Evolutionary conservation across 2,888 invertebrate species (phyloP).

Genomic region (Yponomeuta malinellus): DNA sequence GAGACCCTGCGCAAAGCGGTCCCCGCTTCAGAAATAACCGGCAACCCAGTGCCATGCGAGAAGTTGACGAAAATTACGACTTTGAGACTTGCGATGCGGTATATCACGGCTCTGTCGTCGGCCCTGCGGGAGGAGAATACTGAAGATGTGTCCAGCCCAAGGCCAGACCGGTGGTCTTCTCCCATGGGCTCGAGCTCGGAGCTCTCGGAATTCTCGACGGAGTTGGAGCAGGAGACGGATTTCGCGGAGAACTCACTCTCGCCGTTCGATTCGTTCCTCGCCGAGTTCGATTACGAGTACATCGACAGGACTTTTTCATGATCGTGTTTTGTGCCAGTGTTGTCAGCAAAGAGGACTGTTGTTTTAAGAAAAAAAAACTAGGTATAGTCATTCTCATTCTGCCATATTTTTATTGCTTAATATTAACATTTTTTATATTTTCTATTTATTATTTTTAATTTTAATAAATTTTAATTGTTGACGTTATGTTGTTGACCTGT

Average conservation of each 20-base stretch:
- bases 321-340: constrained; percentile 12
- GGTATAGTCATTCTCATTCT: constrained; percentile 12
- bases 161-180: constrained; percentile 61
- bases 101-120: constrained; percentile 85
- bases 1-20: constrained; percentile 86
- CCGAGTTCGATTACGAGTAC: constrained; percentile 69
- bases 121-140: constrained; percentile 71
- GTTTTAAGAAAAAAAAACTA: neutral
- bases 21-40: constrained; percentile 77
- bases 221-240: constrained; percentile 64
- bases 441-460: constrained; percentile 38
- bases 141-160: constrained; percentile 30
- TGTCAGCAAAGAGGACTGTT: constrained; percentile 4
- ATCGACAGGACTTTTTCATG: constrained; percentile 67
- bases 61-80: constrained; percentile 94
- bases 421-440: constrained; percentile 56
- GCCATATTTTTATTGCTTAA: constrained; percentile 42
- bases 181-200: constrained; percentile 62
- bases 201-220: constrained; percentile 68
- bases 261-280: constrained; percentile 74
- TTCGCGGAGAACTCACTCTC: constrained; percentile 73
- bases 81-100: constrained; percentile 89
- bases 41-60: constrained; percentile 77
- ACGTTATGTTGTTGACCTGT: constrained; percentile 34
- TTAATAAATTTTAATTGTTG: constrained; percentile 67